phyloP scores from a whole-genome alignment of 2,888 invertebrate genomes.

The Entomobrya proxima region DNA sequence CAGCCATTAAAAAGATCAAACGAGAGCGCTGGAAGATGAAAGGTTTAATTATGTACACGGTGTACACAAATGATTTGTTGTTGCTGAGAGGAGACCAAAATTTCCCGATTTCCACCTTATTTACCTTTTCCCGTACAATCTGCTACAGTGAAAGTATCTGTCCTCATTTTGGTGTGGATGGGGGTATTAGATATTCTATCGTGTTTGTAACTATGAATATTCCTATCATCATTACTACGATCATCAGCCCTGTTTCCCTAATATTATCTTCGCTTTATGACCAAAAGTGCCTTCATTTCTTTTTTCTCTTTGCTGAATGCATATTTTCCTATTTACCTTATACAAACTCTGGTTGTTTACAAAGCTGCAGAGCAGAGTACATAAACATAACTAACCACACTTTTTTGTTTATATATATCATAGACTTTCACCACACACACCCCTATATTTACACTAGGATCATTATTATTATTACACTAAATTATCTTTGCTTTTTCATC shows the following conservation, averaged over 20 bases:
- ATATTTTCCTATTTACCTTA: too few species aligned
- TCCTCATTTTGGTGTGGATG: too few species aligned
- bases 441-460: slow-evolving; percentile 10
- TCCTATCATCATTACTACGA: too few species aligned
- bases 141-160: neutral
- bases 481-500: neutral
- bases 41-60: neutral
- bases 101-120: neutral
- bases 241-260: too few species aligned
- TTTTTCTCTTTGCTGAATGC: too few species aligned
- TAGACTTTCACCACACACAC: neutral
- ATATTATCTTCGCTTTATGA: too few species aligned
- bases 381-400: too few species aligned
- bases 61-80: neutral
- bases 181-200: too few species aligned
- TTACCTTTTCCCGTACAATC: neutral
- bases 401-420: neutral
- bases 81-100: neutral
- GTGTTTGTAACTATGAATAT: too few species aligned
- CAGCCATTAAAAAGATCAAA: slow-evolving; percentile 42
- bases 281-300: too few species aligned
- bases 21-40: neutral
- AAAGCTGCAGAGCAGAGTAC: too few species aligned
- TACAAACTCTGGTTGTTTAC: too few species aligned
- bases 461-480: slow-evolving; percentile 24